Conservation (phyloP, 2,888 invertebrate genomes). For the Prionchulus punctatus region DNA sequence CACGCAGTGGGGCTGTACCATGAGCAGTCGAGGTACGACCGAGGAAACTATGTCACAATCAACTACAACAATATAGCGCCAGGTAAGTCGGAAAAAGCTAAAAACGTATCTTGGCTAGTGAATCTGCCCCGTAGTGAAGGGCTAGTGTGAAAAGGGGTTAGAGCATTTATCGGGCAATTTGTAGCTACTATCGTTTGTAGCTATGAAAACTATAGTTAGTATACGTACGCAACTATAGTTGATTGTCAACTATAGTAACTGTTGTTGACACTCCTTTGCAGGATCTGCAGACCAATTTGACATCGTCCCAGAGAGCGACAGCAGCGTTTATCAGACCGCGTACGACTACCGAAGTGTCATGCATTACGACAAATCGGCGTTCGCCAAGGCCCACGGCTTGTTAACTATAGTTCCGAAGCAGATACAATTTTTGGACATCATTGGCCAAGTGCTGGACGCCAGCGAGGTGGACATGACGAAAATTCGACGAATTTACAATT, state of each 20-base stretch:
- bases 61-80: neutral
- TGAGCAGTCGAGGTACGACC: neutral
- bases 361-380: neutral
- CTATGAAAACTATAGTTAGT: no score
- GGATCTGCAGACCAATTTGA: neutral
- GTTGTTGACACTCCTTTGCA: neutral
- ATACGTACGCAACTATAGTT: no score
- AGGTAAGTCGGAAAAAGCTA: no score
- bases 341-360: neutral
- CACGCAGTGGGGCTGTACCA: neutral
- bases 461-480: neutral
- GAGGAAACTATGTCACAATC: neutral
- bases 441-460: neutral
- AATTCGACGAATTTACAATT: neutral
- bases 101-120: no score
- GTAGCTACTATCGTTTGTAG: no score
- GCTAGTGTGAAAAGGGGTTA: no score
- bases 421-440: neutral
- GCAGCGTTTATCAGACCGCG: neutral
- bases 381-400: neutral
- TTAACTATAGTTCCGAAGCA: neutral
- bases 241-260: no score
- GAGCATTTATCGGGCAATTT: no score
- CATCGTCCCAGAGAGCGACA: neutral
- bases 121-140: no score